phyloP scores from a whole-genome alignment of 92 coral and sea anemone genomes.

The Paramuricea clavata region DNA sequence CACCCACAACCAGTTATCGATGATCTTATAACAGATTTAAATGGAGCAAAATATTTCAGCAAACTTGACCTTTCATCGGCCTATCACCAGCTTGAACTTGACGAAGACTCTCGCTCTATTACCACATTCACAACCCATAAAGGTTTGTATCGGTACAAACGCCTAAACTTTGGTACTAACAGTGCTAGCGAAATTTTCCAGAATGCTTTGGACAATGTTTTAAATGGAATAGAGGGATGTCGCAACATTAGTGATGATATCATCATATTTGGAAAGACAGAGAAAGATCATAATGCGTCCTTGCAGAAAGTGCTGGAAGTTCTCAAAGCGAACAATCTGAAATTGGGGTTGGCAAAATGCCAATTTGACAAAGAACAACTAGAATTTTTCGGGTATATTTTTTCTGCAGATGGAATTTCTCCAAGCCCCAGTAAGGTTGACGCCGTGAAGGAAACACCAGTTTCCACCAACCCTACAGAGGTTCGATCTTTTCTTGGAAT shows the following conservation, averaged over 20 bases:
- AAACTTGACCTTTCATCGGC: neutral
- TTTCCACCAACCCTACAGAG: neutral
- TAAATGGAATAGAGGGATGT: neutral
- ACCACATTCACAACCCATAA: neutral
- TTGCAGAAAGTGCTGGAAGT: neutral
- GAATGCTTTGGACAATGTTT: neutral
- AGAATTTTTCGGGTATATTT: neutral
- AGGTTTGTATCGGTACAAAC: too few relatives aligned
- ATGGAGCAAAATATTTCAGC: too few relatives aligned
- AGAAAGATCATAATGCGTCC: neutral
- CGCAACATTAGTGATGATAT: slow-evolving; percentile 13
- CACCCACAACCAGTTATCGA: too few relatives aligned
- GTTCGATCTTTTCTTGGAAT: slow-evolving; percentile 8
- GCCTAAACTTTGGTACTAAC: too few relatives aligned
- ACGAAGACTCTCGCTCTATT: neutral
- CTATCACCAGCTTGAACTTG: slow-evolving; percentile 9
- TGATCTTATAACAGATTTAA: too few relatives aligned
- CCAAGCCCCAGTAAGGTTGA: neutral
- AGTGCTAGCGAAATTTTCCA: too few relatives aligned
- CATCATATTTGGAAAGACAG: neutral
- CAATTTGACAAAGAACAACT: slow-evolving; percentile 1
- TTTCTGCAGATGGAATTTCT: neutral
- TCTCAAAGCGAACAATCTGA: neutral
- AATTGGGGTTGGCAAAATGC: neutral
- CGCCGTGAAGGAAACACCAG: neutral